Evolutionary conservation across 2,113 vertebrate species (phyloP), one percentile per base, ranked within the genome.

Genomic region (Toxotes jaculatrix): DNA sequence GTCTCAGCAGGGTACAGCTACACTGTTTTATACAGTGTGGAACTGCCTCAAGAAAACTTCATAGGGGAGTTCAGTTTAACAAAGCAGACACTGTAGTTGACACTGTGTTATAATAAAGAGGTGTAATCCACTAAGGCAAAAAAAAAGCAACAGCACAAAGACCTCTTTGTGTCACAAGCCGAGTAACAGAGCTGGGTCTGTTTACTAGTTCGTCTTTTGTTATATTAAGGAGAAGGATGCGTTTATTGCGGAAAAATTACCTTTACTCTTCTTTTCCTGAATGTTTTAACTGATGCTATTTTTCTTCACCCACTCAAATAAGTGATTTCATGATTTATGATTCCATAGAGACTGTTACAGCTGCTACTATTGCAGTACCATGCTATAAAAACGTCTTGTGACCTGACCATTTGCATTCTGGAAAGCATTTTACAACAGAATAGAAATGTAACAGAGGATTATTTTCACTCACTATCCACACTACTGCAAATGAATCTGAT

Each of bases 91-190:
- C 13, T 66, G 31, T 10, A 31, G 47, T 34, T 65, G 51, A 23
- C 23, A 19, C 55, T 34, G 80, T 53, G 38, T 12, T 66, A 4
- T 32, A 63, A 34, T 66, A 51, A 7, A 36, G 19, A 65, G 23
- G 1, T 40, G 19, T 47, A n/a, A 77, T 72, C 60, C 42, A 64
- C 42, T 49, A 32, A 23, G n/a, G 3, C 8, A 38, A 64, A 45
- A 43, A 14, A 19, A 66, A 77, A 74, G 4, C 68, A 60, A 59
- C 27, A 66, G 62, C 16, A 72, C 67, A 77, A 77, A 83, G 17
- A 63, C 32, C 12, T 69, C 62, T 61, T 78, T 5, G 42, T 77
- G 47, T 62, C 56, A 57, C 23, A 19, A 7, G 34, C 70, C 10
- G 40, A 49, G 32, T 4, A 53, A 19, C 53, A 62, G 23, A 5